Evolutionary conservation across 2,888 invertebrate species (phyloP).

Genomic region (Drosophila setosimentum): DNA sequence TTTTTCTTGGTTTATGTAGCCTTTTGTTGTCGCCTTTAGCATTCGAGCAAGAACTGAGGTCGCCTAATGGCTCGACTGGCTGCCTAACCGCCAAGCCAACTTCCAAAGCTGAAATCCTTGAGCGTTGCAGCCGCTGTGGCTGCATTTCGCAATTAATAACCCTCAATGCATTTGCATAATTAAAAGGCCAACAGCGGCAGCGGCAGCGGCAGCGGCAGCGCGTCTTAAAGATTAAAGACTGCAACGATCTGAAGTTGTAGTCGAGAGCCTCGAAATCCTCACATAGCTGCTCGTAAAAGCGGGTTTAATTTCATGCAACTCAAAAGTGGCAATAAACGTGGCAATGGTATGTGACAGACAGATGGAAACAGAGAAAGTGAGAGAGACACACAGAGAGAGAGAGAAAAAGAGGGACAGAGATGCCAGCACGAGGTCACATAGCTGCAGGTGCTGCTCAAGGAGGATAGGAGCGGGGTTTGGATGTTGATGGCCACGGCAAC

Average conservation of each 20-base stretch:
- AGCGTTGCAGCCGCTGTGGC: slow-evolving; percentile 20
- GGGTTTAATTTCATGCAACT: slow-evolving; percentile 77
- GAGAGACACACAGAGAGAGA: slow-evolving; percentile 8
- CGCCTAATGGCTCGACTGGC: slow-evolving; percentile 64
- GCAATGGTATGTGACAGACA: slow-evolving; percentile 38
- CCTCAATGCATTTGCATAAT: slow-evolving; percentile 77
- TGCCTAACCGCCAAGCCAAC: slow-evolving; percentile 47
- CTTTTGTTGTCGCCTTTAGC: slow-evolving; percentile 43
- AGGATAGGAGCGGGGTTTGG: neutral
- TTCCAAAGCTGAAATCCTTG: slow-evolving; percentile 43
- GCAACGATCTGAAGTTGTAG: neutral
- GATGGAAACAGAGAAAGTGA: neutral
- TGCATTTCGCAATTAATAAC: slow-evolving; percentile 72
- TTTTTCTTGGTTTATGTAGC: slow-evolving; percentile 24
- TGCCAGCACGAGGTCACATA: slow-evolving; percentile 62
- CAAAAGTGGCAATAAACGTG: slow-evolving; percentile 77
- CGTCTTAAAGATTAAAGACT: slow-evolving; percentile 64
- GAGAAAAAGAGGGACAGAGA: slow-evolving; percentile 8
- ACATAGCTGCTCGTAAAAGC: slow-evolving; percentile 70
- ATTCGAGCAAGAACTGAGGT: slow-evolving; percentile 33
- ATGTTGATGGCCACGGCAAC: slow-evolving; percentile 12
- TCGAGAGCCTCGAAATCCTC: slow-evolving; percentile 1
- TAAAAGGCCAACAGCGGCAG: slow-evolving; percentile 53
- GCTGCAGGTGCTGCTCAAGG: slow-evolving; percentile 35
- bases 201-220: neutral